A percentile compares a stretch with the other conserved stretches of the same genome.
phyloP scores from a whole-genome alignment of 2,888 invertebrate genomes.

The Cheilosia soror region DNA sequence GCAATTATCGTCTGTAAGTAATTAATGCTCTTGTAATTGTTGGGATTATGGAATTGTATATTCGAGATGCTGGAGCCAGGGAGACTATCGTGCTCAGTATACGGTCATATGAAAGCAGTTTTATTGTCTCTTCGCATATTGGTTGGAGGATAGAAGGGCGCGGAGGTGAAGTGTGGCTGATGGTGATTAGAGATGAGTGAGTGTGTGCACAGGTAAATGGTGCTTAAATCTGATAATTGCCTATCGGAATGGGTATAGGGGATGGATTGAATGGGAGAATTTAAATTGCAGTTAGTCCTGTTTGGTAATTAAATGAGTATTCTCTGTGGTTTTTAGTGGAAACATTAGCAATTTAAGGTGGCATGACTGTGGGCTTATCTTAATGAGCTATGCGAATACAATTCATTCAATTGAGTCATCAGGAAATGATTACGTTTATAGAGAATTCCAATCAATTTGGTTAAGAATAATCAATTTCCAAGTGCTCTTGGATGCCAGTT shows the following conservation, averaged over 20 bases:
- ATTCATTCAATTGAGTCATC: not conserved
- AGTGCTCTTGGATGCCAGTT: not conserved
- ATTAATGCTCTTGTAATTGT: constrained; percentile 75
- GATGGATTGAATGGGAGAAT: constrained; percentile 21
- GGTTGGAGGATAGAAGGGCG: not conserved
- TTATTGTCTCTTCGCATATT: constrained; percentile 37
- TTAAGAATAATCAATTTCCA: not conserved
- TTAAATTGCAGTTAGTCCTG: constrained; percentile 17
- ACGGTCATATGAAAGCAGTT: constrained; percentile 41
- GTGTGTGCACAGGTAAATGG: constrained; percentile 64
- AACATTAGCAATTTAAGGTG: constrained; percentile 11
- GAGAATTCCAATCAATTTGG: not conserved
- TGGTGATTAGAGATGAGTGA: constrained; percentile 62
- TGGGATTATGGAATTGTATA: constrained; percentile 68
- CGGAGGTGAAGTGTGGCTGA: not conserved
- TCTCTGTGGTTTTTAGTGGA: constrained; percentile 8
- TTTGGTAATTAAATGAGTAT: constrained; percentile 15
- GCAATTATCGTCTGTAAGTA: constrained; percentile 75
- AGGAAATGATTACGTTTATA: not conserved
- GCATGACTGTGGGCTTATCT: not conserved
- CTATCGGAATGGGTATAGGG: constrained; percentile 22
- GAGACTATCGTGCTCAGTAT: constrained; percentile 21
- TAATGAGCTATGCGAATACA: not conserved
- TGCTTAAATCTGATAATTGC: constrained; percentile 68
- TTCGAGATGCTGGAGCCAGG: constrained; percentile 23